Conservation (phyloP, 2,888 invertebrate species). For the Eristalis tenax region DNA sequence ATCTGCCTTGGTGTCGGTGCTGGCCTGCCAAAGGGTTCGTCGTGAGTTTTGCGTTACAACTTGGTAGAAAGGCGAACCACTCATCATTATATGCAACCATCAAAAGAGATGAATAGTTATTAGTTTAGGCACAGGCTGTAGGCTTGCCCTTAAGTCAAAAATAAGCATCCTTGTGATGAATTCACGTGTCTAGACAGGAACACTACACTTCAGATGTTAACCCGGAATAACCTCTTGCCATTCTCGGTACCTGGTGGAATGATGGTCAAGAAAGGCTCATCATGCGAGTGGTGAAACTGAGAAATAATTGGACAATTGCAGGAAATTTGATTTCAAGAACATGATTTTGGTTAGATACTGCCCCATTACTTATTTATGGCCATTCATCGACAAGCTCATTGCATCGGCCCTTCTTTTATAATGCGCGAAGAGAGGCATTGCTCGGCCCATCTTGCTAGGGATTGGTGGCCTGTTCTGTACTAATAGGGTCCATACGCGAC, state of each 20-base stretch:
- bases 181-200: background rate
- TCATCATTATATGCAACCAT: background rate
- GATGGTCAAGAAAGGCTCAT: background rate
- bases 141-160: background rate
- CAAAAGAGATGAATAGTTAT: background rate
- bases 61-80: background rate
- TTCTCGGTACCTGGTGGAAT: background rate
- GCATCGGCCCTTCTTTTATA: no score
- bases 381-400: no score
- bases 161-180: background rate
- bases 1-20: background rate
- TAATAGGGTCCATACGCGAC: no score
- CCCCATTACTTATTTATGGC: no score
- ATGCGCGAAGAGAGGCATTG: no score
- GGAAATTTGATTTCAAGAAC: no score
- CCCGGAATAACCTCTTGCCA: background rate
- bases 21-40: background rate
- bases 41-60: background rate
- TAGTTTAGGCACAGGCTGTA: background rate
- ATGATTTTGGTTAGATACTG: no score
- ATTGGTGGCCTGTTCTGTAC: no score
- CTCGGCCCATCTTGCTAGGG: no score
- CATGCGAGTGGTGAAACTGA: no score
- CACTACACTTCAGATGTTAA: background rate
- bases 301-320: no score